A percentile compares a stretch with the other conserved stretches of the same genome.
phyloP scores from a whole-genome alignment of 2,888 invertebrate genomes.

The Euplexia lucipara region DNA sequence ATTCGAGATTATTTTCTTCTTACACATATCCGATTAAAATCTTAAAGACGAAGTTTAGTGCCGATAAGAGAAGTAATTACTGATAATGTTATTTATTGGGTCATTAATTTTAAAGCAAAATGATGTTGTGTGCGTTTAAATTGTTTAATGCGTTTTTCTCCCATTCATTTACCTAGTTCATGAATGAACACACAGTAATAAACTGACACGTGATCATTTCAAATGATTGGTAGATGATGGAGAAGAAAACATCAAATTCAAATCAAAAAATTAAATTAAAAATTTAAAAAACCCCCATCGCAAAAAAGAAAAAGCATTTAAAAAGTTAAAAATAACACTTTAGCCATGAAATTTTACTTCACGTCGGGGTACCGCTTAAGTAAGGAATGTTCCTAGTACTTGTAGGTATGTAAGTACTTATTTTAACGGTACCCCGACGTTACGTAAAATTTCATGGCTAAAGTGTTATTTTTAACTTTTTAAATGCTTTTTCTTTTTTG shows the following conservation, averaged over 20 bases:
- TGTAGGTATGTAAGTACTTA: too few relatives aligned
- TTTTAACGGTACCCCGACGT: too few relatives aligned
- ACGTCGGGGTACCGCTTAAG: too few relatives aligned
- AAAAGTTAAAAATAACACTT: too few relatives aligned
- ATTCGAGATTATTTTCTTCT: conserved; percentile 38
- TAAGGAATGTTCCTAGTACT: too few relatives aligned
- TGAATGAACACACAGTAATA: background rate
- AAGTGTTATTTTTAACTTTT: too few relatives aligned
- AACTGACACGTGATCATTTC: background rate
- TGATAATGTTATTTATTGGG: conserved; percentile 49
- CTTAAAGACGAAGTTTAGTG: conserved; percentile 47
- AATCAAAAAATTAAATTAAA: too few relatives aligned
- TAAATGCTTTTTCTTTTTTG: too few relatives aligned
- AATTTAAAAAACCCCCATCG: too few relatives aligned
- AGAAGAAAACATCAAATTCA: conserved; percentile 15
- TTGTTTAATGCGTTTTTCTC: conserved; percentile 38
- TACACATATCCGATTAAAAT: conserved; percentile 39
- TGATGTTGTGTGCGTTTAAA: conserved; percentile 30
- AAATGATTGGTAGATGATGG: background rate
- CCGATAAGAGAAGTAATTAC: conserved; percentile 48
- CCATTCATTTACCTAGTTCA: conserved; percentile 24
- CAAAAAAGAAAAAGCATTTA: too few relatives aligned
- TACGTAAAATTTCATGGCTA: too few relatives aligned
- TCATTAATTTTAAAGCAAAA: conserved; percentile 43
- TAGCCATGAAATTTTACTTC: too few relatives aligned